Conservation (phyloP, 2,113 vertebrate species). For the Mirza zaza region DNA sequence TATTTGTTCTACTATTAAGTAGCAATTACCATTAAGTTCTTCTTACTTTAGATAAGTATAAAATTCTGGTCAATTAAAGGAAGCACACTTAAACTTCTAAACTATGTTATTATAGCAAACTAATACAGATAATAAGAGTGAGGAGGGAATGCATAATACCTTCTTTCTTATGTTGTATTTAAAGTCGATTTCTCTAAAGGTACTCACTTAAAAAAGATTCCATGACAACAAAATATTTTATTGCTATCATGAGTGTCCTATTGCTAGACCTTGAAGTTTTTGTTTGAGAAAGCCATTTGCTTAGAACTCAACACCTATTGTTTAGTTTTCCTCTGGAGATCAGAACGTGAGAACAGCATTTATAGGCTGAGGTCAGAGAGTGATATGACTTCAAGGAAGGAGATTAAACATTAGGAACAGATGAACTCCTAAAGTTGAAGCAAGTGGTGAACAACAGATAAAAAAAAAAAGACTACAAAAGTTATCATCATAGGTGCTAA, state of each 20-base stretch:
- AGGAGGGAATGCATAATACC: neutral
- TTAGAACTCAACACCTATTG: constrained; percentile 53
- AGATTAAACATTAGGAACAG: constrained; percentile 51
- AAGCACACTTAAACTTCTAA: constrained; percentile 53
- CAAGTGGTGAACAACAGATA: constrained; percentile 45
- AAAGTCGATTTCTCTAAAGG: constrained; percentile 52
- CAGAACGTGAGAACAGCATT: constrained; percentile 35
- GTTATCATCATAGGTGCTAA: neutral
- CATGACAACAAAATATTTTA: constrained; percentile 41
- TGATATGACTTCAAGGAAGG: constrained; percentile 53
- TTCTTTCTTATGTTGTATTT: constrained; percentile 16
- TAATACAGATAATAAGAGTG: constrained; percentile 4
- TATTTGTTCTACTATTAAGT: constrained; percentile 43
- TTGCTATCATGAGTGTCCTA: neutral
- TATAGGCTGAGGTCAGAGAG: constrained; percentile 47
- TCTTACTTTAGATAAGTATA: constrained; percentile 46
- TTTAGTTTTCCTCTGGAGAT: constrained; percentile 11
- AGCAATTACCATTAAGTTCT: constrained; percentile 57
- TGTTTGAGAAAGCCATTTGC: constrained; percentile 43
- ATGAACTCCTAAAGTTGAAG: constrained; percentile 27
- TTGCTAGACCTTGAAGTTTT: constrained; percentile 5
- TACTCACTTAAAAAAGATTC: constrained; percentile 17
- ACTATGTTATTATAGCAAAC: constrained; percentile 1
- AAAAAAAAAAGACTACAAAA: constrained; percentile 35
- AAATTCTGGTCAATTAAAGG: constrained; percentile 50